Percentiles rank a stretch among this genome's conserved stretches.
phyloP scores from a whole-genome alignment of 2,797 vertebrate genomes.

The Pogonophryne albipinna region DNA sequence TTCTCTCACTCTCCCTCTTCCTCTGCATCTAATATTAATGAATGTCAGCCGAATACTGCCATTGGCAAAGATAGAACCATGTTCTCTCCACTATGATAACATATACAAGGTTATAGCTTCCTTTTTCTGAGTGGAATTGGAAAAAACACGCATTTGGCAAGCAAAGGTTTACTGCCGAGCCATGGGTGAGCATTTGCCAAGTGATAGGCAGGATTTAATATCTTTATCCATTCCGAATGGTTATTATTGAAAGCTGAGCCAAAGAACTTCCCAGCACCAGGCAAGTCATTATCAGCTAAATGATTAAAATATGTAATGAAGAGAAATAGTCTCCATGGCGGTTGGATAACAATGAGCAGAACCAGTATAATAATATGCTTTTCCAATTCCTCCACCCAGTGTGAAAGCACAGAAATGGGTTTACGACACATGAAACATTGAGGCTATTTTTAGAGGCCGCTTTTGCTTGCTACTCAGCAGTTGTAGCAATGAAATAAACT shows the following conservation, averaged over 20 bases:
- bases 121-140: slow-evolving; percentile 48
- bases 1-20: slow-evolving; percentile 47
- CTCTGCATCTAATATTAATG: slow-evolving; percentile 81
- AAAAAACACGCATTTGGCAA: slow-evolving; percentile 29
- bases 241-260: slow-evolving; percentile 55
- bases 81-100: slow-evolving; percentile 70
- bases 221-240: slow-evolving; percentile 52
- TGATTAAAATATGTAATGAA: slow-evolving; percentile 61
- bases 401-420: slow-evolving; percentile 46
- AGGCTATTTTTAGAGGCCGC: slow-evolving; percentile 72
- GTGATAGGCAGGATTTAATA: slow-evolving; percentile 60
- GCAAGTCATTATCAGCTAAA: slow-evolving; percentile 45
- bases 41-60: slow-evolving; percentile 68
- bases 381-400: slow-evolving; percentile 26
- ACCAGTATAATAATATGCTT: slow-evolving; percentile 35
- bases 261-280: slow-evolving; percentile 42
- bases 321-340: slow-evolving; percentile 46
- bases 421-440: slow-evolving; percentile 60
- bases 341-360: slow-evolving; percentile 59
- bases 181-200: slow-evolving; percentile 56
- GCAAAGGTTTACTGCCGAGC: slow-evolving; percentile 49
- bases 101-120: slow-evolving; percentile 65
- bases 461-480: slow-evolving; percentile 78
- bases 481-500: slow-evolving; percentile 74
- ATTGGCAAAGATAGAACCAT: slow-evolving; percentile 75